Percentiles rank a stretch among this genome's conserved stretches.
phyloP scores from a whole-genome alignment of 2,888 invertebrate genomes.

The Phyllotreta cruciferae region DNA sequence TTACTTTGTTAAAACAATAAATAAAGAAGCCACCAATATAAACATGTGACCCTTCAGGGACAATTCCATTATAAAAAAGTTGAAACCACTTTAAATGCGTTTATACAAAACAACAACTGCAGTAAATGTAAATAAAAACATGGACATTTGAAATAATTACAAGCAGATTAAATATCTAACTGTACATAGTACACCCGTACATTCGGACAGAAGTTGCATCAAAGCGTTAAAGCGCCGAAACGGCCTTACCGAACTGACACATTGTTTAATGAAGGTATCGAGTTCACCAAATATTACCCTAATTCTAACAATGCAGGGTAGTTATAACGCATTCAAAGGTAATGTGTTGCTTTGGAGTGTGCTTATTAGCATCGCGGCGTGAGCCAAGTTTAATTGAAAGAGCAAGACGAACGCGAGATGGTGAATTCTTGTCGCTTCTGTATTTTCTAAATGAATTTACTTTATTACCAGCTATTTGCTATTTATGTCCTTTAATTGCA shows the following conservation, averaged over 20 bases:
- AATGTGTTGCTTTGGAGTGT: constrained; percentile 26
- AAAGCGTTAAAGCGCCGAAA: constrained; percentile 1
- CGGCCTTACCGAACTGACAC: background rate
- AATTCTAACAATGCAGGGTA: constrained; percentile 28
- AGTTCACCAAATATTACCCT: constrained; percentile 12
- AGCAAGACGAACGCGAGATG: constrained; percentile 24
- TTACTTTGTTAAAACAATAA: no score
- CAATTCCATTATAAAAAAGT: no score
- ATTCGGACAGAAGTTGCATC: background rate
- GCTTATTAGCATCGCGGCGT: constrained; percentile 36
- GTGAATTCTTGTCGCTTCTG: constrained; percentile 6
- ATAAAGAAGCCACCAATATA: no score
- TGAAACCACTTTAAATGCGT: no score
- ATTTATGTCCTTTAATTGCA: constrained; percentile 3
- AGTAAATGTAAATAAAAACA: background rate
- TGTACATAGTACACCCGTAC: constrained; percentile 1
- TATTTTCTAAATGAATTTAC: constrained; percentile 20
- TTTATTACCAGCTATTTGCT: constrained; percentile 15
- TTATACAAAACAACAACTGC: no score
- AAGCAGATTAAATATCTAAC: background rate
- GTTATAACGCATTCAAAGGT: constrained; percentile 35
- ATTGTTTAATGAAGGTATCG: constrained; percentile 8
- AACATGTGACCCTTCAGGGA: no score
- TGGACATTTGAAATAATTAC: background rate
- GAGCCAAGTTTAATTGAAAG: constrained; percentile 39